Evolutionary conservation across 2,888 invertebrate genomes (phyloP).

Genomic region (Diaprepes abbreviatus): DNA sequence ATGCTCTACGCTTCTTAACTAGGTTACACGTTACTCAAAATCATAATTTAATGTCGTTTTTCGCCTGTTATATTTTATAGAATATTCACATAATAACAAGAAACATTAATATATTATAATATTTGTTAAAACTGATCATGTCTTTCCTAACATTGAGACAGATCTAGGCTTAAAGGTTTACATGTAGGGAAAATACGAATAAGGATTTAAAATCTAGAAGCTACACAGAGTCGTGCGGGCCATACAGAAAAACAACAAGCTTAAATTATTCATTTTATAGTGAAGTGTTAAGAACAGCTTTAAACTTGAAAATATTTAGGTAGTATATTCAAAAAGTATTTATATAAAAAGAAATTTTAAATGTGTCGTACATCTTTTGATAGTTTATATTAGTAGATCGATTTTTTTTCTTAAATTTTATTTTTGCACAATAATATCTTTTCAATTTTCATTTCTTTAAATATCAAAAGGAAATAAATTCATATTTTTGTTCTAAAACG

Average conservation of each 20-base stretch:
- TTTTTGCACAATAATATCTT: too few relatives aligned
- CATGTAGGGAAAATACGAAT: slow-evolving; percentile 65
- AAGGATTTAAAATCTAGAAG: slow-evolving; percentile 64
- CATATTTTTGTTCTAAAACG: too few relatives aligned
- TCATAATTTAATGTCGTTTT: slow-evolving; percentile 54
- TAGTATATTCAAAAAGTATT: too few relatives aligned
- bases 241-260: slow-evolving; percentile 52
- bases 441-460: too few relatives aligned
- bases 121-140: slow-evolving; percentile 64
- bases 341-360: too few relatives aligned
- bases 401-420: too few relatives aligned
- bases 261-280: background rate
- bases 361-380: too few relatives aligned
- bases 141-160: slow-evolving; percentile 64
- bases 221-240: slow-evolving; percentile 63
- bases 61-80: slow-evolving; percentile 63
- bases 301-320: too few relatives aligned
- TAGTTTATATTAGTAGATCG: too few relatives aligned
- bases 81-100: slow-evolving; percentile 69
- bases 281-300: background rate
- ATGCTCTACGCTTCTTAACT: background rate
- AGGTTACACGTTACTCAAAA: background rate
- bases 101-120: slow-evolving; percentile 68
- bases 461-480: too few relatives aligned
- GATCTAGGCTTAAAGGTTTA: slow-evolving; percentile 62